Conservation (phyloP, 2,113 vertebrate species). For the Platichthys flesus region DNA sequence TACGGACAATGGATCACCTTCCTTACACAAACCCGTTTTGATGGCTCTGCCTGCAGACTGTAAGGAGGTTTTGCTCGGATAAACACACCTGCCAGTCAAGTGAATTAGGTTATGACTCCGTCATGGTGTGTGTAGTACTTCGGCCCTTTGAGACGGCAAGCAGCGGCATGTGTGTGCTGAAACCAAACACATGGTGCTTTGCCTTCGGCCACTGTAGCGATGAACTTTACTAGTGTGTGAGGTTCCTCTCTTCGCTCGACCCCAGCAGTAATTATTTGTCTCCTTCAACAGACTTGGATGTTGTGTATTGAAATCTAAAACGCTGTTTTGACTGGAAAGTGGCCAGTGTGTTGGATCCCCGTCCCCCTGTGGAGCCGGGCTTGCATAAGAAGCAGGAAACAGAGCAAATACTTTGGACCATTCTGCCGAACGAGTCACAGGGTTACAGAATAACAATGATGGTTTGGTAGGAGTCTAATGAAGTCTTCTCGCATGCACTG, state of each 20-base stretch:
- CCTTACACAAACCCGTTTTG: conserved; percentile 53
- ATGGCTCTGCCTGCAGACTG: conserved; percentile 57
- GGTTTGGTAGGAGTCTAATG: conserved; percentile 55
- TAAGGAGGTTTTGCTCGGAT: conserved; percentile 62
- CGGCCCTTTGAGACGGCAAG: conserved; percentile 53
- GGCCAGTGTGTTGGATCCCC: conserved; percentile 20
- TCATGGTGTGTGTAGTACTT: conserved; percentile 49
- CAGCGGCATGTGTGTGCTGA: conserved; percentile 41
- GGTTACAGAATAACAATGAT: conserved; percentile 39
- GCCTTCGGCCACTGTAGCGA: conserved; percentile 36
- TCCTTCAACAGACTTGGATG: conserved; percentile 13
- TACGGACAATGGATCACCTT: conserved; percentile 62
- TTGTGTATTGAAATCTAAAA: conserved; percentile 7
- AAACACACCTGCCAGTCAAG: conserved; percentile 74
- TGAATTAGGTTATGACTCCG: conserved; percentile 59
- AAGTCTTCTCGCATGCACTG: conserved; percentile 47
- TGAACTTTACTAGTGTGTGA: conserved; percentile 11
- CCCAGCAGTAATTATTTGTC: conserved; percentile 21
- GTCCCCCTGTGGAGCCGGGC: conserved; percentile 23
- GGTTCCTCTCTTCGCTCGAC: conserved; percentile 3
- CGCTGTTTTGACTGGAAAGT: conserved; percentile 37
- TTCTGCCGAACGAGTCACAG: too few relatives aligned
- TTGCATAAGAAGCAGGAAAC: conserved; percentile 35
- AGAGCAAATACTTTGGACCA: conserved; percentile 42
- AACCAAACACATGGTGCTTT: conserved; percentile 43